Conservation (phyloP, 2,113 vertebrate genomes). For the Nestor notabilis region DNA sequence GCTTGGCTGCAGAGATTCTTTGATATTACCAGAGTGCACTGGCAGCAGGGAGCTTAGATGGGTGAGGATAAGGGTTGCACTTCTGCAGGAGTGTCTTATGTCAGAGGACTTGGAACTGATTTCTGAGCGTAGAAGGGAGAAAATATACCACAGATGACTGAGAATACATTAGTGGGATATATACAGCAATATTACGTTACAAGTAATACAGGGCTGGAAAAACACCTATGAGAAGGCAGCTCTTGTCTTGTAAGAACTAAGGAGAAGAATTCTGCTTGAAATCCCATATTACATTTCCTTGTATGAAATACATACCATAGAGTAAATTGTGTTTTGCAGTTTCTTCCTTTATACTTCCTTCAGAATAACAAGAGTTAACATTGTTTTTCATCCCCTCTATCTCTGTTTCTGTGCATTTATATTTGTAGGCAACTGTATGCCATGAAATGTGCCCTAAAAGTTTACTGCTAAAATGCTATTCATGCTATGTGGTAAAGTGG, state of each 20-base stretch:
- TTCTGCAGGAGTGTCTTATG: background rate
- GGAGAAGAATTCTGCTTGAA: background rate
- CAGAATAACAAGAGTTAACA: background rate
- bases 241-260: background rate
- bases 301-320: background rate
- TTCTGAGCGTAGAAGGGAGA: background rate
- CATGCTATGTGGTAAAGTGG: background rate
- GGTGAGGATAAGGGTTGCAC: background rate
- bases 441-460: background rate
- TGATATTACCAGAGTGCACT: background rate
- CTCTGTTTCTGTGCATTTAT: background rate
- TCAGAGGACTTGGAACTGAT: background rate
- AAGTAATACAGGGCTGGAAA: background rate
- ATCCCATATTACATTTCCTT: background rate
- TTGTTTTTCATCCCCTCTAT: background rate
- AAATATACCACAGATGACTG: background rate
- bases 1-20: background rate
- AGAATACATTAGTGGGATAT: background rate
- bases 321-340: background rate
- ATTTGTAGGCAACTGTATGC: background rate
- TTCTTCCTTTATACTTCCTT: background rate
- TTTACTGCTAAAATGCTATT: background rate
- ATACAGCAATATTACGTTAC: background rate
- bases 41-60: background rate
- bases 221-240: background rate